Percentiles rank a stretch among this genome's conserved stretches.
Evolutionary conservation across 2,888 invertebrate species (phyloP).

Genomic region (Drosophila trichaetosa): DNA sequence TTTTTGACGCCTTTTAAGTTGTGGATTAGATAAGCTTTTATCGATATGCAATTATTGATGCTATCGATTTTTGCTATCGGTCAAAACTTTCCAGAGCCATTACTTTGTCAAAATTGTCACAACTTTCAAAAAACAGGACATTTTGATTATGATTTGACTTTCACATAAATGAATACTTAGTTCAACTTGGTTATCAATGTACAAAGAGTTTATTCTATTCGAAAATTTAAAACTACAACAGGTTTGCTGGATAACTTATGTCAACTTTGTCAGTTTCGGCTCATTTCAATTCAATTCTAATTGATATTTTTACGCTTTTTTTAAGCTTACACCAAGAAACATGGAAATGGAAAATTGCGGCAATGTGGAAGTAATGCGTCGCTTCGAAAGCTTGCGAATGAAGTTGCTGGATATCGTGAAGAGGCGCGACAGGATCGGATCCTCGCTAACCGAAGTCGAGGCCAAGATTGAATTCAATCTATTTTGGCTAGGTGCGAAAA

Average conservation of each 20-base stretch:
- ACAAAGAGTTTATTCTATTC: no score
- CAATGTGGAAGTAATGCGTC: constrained; percentile 1
- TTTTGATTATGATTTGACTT: background rate
- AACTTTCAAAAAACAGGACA: background rate
- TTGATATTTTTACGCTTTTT: background rate
- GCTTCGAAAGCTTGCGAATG: background rate
- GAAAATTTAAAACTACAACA: background rate
- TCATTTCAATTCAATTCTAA: background rate
- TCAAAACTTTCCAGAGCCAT: background rate
- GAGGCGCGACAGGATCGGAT: background rate
- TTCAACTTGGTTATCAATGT: background rate
- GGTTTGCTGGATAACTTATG: background rate
- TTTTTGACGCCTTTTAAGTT: background rate
- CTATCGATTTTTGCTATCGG: background rate
- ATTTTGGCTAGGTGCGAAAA: background rate
- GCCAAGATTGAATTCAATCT: background rate
- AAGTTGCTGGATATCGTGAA: background rate
- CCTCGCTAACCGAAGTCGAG: background rate
- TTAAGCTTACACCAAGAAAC: background rate
- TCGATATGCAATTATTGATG: background rate
- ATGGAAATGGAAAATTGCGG: background rate
- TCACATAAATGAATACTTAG: background rate
- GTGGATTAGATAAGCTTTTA: background rate
- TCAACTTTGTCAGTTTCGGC: background rate
- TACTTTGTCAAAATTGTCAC: background rate